Evolutionary conservation across 2,797 vertebrate genomes (phyloP).

Genomic region (Eidolon dupreanum): DNA sequence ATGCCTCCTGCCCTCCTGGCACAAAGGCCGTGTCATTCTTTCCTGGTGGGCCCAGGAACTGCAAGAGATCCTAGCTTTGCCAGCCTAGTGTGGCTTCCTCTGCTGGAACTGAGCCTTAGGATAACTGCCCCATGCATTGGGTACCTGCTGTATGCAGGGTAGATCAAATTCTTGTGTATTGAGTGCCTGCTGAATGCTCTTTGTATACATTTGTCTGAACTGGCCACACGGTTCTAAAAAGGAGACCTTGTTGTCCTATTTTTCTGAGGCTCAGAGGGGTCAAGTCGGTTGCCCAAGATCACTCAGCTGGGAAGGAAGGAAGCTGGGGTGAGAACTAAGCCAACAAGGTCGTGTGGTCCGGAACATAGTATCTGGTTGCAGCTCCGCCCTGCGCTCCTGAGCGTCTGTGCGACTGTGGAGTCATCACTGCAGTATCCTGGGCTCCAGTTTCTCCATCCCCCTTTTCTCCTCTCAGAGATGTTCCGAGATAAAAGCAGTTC

Average conservation of each 20-base stretch:
- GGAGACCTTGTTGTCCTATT: background rate
- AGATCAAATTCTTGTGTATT: background rate
- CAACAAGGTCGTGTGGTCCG: background rate
- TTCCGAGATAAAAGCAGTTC: background rate
- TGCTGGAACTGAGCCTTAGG: background rate
- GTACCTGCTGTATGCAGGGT: background rate
- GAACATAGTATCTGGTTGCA: background rate
- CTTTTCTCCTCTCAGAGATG: background rate
- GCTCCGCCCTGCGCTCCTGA: background rate
- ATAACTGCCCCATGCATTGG: background rate
- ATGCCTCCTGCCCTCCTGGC: background rate
- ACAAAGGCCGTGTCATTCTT: background rate
- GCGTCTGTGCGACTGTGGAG: background rate
- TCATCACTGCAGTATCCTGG: fast-evolving
- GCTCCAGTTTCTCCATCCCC: background rate
- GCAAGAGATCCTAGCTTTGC: background rate
- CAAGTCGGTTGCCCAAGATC: background rate
- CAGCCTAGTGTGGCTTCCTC: background rate
- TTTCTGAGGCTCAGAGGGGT: background rate
- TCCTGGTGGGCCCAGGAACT: background rate
- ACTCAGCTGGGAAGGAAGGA: background rate
- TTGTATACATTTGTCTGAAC: background rate
- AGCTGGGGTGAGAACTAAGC: background rate
- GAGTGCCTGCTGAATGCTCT: background rate
- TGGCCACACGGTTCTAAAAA: background rate